phyloP scores from a whole-genome alignment of 2,113 vertebrate species.

The Chloroceryle aenea region DNA sequence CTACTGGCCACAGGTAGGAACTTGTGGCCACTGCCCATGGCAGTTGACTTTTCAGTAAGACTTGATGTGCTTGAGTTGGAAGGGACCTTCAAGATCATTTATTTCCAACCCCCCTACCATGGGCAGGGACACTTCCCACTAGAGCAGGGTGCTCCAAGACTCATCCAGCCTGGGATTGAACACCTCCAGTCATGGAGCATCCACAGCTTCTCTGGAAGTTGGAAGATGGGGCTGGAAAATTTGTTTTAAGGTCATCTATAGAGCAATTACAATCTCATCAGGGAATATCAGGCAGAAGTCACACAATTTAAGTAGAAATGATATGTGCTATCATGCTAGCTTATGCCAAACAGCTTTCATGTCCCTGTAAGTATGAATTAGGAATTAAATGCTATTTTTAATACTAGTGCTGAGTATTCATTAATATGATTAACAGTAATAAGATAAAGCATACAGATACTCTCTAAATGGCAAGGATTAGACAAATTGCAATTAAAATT shows the following conservation, averaged over 20 bases:
- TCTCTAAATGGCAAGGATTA: not conserved
- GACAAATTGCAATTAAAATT: not conserved
- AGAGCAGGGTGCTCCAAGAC: no score
- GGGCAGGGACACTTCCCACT: no score
- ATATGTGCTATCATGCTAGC: not conserved
- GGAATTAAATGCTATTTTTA: not conserved
- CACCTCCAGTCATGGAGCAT: no score
- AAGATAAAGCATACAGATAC: not conserved
- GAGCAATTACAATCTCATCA: not conserved
- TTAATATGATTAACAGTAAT: not conserved
- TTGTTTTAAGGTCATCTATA: not conserved
- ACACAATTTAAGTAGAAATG: not conserved
- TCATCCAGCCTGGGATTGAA: no score
- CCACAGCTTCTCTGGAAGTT: no score
- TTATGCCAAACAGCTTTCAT: not conserved
- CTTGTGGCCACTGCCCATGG: not conserved
- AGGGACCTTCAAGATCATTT: no score
- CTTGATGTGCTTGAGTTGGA: not conserved
- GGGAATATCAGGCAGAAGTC: not conserved
- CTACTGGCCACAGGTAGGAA: not conserved
- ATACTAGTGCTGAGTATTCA: not conserved
- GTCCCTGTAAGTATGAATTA: not conserved
- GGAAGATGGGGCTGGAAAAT: not conserved
- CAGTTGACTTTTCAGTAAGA: not conserved
- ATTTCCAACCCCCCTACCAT: no score